Evolutionary conservation across 1,140 invertebrate species (phyloP).

Genomic region (Oscheius sp.): DNA sequence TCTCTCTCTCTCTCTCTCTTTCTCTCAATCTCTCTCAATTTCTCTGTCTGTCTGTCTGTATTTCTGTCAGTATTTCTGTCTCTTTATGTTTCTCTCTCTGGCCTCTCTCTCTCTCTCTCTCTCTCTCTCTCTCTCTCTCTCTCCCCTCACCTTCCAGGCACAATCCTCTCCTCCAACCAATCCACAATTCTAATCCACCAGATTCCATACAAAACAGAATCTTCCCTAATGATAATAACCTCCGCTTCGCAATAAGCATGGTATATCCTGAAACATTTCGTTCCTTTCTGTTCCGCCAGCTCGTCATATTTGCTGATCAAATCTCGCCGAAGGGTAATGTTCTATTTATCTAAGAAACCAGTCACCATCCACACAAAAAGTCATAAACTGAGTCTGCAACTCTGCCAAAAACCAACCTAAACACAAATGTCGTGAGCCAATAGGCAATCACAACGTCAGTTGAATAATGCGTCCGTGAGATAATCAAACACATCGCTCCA

Average conservation of each 20-base stretch:
- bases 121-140: neutral
- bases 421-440: conserved; percentile 47
- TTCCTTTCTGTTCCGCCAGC: too few species aligned
- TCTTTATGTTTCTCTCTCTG: too few species aligned
- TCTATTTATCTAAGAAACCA: neutral
- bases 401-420: too few species aligned
- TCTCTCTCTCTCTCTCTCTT: neutral
- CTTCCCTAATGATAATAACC: neutral
- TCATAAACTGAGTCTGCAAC: too few species aligned
- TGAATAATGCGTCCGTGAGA: conserved; percentile 40
- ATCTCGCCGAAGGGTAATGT: neutral
- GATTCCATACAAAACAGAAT: neutral
- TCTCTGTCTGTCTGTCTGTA: too few species aligned
- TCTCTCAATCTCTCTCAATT: neutral
- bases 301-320: neutral
- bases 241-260: neutral
- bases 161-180: neutral
- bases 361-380: too few species aligned
- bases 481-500: conserved; percentile 36
- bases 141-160: neutral
- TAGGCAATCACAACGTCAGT: conserved; percentile 51
- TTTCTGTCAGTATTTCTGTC: too few species aligned
- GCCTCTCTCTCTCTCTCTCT: neutral
- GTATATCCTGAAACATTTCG: neutral
- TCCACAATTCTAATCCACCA: neutral